Evolutionary conservation across 2,113 vertebrate genomes (phyloP).

Genomic region (Diphyllodes magnificus): DNA sequence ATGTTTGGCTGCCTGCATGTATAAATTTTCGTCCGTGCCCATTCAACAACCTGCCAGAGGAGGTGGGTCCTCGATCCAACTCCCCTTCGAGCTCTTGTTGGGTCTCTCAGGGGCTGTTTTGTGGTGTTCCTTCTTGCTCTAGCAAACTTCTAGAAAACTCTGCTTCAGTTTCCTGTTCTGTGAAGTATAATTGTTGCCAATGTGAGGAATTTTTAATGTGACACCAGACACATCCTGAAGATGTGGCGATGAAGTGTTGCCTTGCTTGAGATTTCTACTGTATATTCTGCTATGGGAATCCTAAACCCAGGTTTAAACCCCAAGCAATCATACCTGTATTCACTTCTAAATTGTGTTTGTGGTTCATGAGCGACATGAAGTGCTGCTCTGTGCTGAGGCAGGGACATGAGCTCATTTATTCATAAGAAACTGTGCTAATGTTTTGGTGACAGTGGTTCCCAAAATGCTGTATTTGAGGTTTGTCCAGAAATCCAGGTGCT

Average conservation of each 20-base stretch:
- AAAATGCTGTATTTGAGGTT: not conserved
- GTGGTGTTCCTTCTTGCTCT: not conserved
- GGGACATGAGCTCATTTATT: not conserved
- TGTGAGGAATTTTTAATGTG: not conserved
- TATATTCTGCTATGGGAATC: rapidly evolving
- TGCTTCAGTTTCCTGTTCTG: not conserved
- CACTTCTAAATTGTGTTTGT: not conserved
- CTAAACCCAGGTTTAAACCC: not conserved
- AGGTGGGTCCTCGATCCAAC: not conserved
- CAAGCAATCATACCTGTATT: not conserved
- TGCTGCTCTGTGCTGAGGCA: not conserved
- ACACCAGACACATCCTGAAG: not conserved
- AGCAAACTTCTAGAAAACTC: not conserved
- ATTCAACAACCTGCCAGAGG: not conserved
- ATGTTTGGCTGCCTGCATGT: not conserved
- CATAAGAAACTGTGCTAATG: not conserved
- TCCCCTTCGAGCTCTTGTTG: not conserved
- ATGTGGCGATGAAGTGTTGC: rapidly evolving
- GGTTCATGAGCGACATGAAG: rapidly evolving
- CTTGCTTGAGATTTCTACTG: not conserved
- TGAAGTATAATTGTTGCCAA: not conserved
- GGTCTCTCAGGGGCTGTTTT: not conserved
- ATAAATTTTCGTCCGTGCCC: not conserved
- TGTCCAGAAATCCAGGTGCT: constrained; percentile 23
- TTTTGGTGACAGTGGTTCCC: not conserved